Percentiles rank a stretch among this genome's conserved stretches.
phyloP scores from a whole-genome alignment of 2,113 vertebrate species.

The Delphinus delphis region DNA sequence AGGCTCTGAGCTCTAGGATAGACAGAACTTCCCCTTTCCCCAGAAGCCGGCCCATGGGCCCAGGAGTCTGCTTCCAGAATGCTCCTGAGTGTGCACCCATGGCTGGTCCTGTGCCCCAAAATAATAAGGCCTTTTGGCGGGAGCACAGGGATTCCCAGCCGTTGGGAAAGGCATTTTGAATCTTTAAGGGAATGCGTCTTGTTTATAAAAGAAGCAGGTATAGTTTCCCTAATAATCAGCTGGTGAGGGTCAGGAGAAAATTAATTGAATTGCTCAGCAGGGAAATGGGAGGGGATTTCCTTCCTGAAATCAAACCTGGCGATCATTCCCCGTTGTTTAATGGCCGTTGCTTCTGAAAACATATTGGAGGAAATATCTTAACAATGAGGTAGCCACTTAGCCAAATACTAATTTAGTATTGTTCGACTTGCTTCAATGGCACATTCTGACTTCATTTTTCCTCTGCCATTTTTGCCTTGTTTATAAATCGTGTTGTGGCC shows the following conservation, averaged over 20 bases:
- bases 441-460: conserved; percentile 82
- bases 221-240: conserved; percentile 60
- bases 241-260: conserved; percentile 68
- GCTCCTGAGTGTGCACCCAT: neutral
- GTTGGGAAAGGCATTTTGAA: neutral
- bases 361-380: conserved; percentile 88
- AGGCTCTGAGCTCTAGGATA: neutral
- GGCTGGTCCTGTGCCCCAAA: neutral
- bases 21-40: conserved; percentile 14
- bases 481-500: conserved; percentile 75
- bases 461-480: conserved; percentile 76
- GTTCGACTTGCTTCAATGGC: conserved; percentile 81
- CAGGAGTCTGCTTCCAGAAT: neutral
- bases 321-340: conserved; percentile 85
- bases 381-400: conserved; percentile 87
- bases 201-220: conserved; percentile 79
- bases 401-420: conserved; percentile 86
- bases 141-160: neutral
- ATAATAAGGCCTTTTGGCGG: neutral
- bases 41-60: neutral
- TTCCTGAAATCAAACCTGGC: conserved; percentile 89
- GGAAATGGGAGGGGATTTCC: conserved; percentile 90
- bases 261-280: conserved; percentile 82
- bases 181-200: conserved; percentile 42
- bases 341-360: conserved; percentile 86